Conservation (phyloP, 2,888 invertebrate genomes). For the Leptinotarsa rubiginosa region DNA sequence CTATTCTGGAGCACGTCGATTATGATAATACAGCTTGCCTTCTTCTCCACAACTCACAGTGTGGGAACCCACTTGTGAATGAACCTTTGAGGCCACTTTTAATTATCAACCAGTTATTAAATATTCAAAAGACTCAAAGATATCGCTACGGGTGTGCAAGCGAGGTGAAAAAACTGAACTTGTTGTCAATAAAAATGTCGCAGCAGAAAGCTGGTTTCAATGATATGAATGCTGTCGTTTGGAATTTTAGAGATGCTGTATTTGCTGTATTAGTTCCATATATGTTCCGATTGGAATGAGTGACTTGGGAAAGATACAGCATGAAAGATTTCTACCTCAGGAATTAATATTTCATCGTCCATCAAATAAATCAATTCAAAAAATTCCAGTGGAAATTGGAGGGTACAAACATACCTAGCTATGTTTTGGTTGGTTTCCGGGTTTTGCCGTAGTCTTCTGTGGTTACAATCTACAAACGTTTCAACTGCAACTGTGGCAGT, state of each 20-base stretch:
- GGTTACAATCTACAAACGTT: no score
- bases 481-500: no score
- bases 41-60: slow-evolving; percentile 49
- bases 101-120: slow-evolving; percentile 62
- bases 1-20: slow-evolving; percentile 48
- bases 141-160: slow-evolving; percentile 28
- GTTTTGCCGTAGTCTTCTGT: no score
- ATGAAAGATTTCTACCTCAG: no score
- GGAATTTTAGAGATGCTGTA: slow-evolving; percentile 9
- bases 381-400: no score
- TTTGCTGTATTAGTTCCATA: not conserved
- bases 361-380: no score
- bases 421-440: no score
- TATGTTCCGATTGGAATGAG: not conserved
- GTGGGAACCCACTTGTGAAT: slow-evolving; percentile 64
- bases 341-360: no score
- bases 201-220: slow-evolving; percentile 33
- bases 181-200: slow-evolving; percentile 42
- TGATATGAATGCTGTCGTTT: slow-evolving; percentile 4
- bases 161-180: slow-evolving; percentile 34
- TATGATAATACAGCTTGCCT: slow-evolving; percentile 55
- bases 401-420: no score
- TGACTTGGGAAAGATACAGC: no score
- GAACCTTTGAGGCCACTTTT: slow-evolving; percentile 63
- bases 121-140: slow-evolving; percentile 55